phyloP scores from a whole-genome alignment of 1,140 invertebrate genomes.

The Tigriopus japonicus region DNA sequence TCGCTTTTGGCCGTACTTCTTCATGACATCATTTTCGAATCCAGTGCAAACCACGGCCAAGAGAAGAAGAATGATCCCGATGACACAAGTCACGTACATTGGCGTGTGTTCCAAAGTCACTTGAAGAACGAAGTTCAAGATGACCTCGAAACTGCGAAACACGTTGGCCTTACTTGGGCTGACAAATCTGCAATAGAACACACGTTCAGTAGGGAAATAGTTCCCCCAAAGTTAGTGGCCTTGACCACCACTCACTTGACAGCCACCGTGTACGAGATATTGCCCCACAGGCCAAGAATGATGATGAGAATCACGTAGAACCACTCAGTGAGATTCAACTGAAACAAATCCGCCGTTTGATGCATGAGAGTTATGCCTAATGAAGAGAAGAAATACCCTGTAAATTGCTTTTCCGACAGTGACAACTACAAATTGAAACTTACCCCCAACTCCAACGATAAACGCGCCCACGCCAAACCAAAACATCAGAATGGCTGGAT shows the following conservation, averaged over 20 bases:
- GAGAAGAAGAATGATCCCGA: not conserved
- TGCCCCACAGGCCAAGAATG: not conserved
- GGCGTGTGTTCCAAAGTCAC: not conserved
- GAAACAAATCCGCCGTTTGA: not conserved
- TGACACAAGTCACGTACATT: not conserved
- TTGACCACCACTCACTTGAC: not conserved
- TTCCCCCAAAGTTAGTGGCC: not conserved
- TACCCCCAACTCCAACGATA: not conserved
- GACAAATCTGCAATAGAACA: not conserved
- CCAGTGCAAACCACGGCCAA: not conserved
- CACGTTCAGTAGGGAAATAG: not conserved
- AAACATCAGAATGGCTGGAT: not conserved
- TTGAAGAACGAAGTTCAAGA: not conserved
- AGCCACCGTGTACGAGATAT: not conserved
- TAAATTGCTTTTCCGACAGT: no score
- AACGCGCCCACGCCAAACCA: constrained; percentile 4
- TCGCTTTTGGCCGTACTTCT: not conserved
- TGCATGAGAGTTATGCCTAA: not conserved
- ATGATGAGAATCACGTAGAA: not conserved
- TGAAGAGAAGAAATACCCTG: no score
- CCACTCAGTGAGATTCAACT: not conserved
- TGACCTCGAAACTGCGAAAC: not conserved
- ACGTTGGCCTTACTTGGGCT: not conserved
- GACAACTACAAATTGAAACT: not conserved
- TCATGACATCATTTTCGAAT: not conserved